Conservation (phyloP, 2,113 vertebrate genomes). For the Tauraco erythrolophus region DNA sequence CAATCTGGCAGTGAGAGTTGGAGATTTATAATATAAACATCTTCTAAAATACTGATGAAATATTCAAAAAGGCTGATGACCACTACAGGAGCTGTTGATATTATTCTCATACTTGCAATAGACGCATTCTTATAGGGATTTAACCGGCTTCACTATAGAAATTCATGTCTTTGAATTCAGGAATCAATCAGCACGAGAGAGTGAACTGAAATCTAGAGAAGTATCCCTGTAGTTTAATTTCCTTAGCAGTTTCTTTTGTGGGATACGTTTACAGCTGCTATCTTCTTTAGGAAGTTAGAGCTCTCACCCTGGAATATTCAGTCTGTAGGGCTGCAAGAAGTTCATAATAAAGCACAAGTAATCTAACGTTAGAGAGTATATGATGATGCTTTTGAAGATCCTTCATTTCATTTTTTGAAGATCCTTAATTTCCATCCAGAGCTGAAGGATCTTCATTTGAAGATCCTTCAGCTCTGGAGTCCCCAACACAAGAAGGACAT, state of each 20-base stretch:
- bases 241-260: neutral
- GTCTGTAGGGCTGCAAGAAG: neutral
- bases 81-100: neutral
- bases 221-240: neutral
- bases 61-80: neutral
- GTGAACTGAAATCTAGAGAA: neutral
- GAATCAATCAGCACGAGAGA: neutral
- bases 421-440: too few species aligned
- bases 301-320: neutral
- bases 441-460: too few species aligned
- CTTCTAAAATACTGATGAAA: neutral
- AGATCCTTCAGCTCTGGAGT: too few species aligned
- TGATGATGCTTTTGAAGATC: neutral
- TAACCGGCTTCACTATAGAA: neutral
- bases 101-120: neutral
- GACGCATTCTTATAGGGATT: neutral
- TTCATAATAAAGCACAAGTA: neutral
- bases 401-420: too few species aligned
- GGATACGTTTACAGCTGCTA: neutral
- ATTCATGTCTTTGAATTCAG: neutral
- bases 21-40: neutral
- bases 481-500: too few species aligned
- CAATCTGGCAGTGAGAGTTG: neutral
- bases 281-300: neutral
- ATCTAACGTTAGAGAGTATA: neutral